Evolutionary conservation across 2,797 vertebrate species (phyloP).

Genomic region (Brachyalestes nurse): DNA sequence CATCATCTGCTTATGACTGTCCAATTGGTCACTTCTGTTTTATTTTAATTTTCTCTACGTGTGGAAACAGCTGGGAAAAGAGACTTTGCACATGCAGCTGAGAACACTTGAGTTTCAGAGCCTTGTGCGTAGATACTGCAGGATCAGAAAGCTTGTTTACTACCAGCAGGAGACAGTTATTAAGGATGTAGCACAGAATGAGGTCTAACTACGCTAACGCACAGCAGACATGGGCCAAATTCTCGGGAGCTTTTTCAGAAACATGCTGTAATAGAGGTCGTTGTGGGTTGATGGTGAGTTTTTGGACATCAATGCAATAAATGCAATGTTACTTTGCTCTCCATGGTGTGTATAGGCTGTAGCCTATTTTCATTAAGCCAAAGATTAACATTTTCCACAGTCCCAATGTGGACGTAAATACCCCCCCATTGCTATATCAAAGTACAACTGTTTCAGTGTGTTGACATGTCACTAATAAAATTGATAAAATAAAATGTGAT

Average conservation of each 20-base stretch:
- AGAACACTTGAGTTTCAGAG: constrained; percentile 61
- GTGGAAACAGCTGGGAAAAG: not conserved
- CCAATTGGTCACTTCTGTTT: not conserved
- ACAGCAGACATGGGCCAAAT: not conserved
- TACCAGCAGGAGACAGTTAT: not conserved
- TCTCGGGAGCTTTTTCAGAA: not conserved
- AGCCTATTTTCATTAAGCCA: constrained; percentile 3
- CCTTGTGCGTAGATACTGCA: constrained; percentile 32
- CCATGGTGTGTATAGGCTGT: not conserved
- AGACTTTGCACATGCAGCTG: not conserved
- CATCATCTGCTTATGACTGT: not conserved
- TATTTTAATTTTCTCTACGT: constrained; percentile 12
- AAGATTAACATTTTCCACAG: not conserved
- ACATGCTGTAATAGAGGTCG: not conserved
- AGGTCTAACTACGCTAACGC: not conserved
- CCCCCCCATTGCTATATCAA: not conserved
- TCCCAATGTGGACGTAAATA: not conserved
- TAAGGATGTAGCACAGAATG: constrained; percentile 4
- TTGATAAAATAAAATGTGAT: constrained; percentile 34
- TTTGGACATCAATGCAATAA: constrained; percentile 11
- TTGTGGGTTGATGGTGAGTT: constrained; percentile 4
- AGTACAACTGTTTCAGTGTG: constrained; percentile 24
- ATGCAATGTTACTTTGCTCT: not conserved
- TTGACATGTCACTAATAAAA: constrained; percentile 23
- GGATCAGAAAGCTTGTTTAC: constrained; percentile 35